Evolutionary conservation across 2,113 vertebrate genomes (phyloP), one percentile per base, ranked within the genome.

Genomic region (Scytalopus superciliaris): DNA sequence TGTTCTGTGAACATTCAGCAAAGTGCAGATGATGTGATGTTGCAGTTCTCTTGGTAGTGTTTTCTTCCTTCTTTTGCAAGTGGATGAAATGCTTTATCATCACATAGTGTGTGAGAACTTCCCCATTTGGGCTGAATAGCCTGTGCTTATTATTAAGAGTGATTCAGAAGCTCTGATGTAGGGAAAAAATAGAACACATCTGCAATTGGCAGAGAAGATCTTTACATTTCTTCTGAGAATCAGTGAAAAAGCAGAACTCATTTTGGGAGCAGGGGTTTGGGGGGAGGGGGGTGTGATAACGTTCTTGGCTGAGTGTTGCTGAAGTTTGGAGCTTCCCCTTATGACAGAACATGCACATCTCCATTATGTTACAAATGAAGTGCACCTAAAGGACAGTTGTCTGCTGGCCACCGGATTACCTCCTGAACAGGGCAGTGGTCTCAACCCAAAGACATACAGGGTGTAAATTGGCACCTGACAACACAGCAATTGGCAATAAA

Each of bases 101-200:
- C 93, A 56, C 27, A 52, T 13, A 60, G 83, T 88, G 30, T 91
- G 75, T 74, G 93, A 97, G 97, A 95, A 97, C 50, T 79, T 90
- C 57, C 87, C 93, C 92, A 84, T 94, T 95, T 93, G 89, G 85
- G 72, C 97, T 97, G 97, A 98, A 97, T 97, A 96, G 85, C 91
- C 94, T 97, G 89, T 92, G 94, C 96, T 92, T 96, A 82, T 95
- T 97, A 96, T 97, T 96, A 97, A 93, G 96, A 92, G 83, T 97
- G 96, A 98, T 97, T 98, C 97, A 96, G 82, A 82, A 92, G 78
- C 79, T 93, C 66, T 92, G 75, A 90, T 95, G 55, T 64, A 91
- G 84, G 93, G 37, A 86, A 84, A 49, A 93, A 93, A 87, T 93
- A 94, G 94, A 93, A 94, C 88, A 67, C 93, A 91, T 94, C 95